Percentiles rank a stretch among this genome's conserved stretches.
Evolutionary conservation across 2,888 invertebrate genomes (phyloP).

Genomic region (Volucella bombylans): DNA sequence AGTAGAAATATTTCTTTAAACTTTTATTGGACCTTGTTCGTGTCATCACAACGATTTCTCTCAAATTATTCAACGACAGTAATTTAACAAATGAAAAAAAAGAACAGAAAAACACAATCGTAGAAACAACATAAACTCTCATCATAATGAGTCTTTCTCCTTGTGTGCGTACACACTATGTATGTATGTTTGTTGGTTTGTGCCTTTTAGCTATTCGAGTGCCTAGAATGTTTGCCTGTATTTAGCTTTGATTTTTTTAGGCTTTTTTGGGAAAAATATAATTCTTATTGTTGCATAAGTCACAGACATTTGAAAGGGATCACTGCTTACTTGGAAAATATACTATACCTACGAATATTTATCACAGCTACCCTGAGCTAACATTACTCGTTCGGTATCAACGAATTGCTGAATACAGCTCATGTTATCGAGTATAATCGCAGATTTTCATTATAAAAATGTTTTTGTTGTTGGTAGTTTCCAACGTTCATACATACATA

Average conservation of each 20-base stretch:
- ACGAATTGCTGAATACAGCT: background rate
- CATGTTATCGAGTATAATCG: constrained; percentile 30
- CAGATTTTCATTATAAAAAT: constrained; percentile 19
- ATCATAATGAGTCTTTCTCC: background rate
- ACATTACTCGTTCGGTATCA: background rate
- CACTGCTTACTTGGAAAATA: too few relatives aligned
- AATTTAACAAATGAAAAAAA: constrained; percentile 18
- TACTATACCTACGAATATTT: too few relatives aligned
- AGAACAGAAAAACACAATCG: background rate
- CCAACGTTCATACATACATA: constrained; percentile 13
- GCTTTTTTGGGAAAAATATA: background rate
- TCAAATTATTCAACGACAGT: constrained; percentile 5
- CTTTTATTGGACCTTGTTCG: background rate
- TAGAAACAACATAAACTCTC: constrained; percentile 8
- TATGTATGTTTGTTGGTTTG: background rate
- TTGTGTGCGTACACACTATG: background rate
- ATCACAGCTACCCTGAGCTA: too few relatives aligned
- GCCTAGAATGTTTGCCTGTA: constrained; percentile 2
- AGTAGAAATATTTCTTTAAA: too few relatives aligned
- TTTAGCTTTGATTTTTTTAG: background rate
- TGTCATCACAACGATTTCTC: constrained; percentile 13
- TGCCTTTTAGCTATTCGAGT: background rate
- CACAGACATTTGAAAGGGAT: background rate
- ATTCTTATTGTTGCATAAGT: constrained; percentile 10
- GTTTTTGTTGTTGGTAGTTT: constrained; percentile 1